Conservation (phyloP, 2,113 vertebrate species). For the Festucalex cinctus region DNA sequence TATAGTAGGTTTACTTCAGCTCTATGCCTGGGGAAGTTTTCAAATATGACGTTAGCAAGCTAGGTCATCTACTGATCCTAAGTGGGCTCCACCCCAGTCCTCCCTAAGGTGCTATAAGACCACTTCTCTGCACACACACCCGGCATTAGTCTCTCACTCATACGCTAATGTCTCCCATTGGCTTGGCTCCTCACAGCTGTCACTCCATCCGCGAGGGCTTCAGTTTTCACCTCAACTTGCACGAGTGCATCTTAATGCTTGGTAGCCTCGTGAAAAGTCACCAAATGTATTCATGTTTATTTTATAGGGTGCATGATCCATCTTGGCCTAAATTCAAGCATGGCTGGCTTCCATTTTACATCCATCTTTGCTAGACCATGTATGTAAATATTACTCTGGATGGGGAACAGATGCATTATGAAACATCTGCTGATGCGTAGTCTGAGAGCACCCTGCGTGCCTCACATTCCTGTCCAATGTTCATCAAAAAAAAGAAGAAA, state of each 20-base stretch:
- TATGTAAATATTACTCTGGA: background rate
- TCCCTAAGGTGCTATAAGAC: conserved; percentile 22
- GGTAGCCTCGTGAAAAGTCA: conserved; percentile 21
- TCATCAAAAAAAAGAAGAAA: background rate
- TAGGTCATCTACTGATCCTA: conserved; percentile 29
- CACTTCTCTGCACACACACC: conserved; percentile 4
- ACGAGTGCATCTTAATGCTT: conserved; percentile 17
- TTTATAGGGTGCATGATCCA: conserved; percentile 14
- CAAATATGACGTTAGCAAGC: background rate
- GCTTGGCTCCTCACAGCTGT: conserved; percentile 27
- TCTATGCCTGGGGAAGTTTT: conserved; percentile 36
- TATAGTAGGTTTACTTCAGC: conserved; percentile 27
- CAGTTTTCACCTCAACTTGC: conserved; percentile 10
- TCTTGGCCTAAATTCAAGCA: conserved; percentile 15
- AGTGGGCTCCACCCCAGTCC: conserved; percentile 44
- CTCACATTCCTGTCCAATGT: background rate
- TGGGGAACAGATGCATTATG: background rate
- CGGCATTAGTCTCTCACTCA: background rate
- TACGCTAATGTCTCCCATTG: conserved; percentile 13
- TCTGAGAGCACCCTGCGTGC: background rate
- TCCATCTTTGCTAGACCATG: background rate
- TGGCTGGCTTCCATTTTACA: background rate
- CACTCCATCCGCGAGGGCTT: conserved; percentile 28
- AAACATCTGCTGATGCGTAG: background rate
- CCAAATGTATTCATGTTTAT: conserved; percentile 42